These are phyloP conservation scores for Pasiphila rectangulata DNA, from an alignment of 2,888 invertebrate genomes.

Conservation along the genomic window DNA sequence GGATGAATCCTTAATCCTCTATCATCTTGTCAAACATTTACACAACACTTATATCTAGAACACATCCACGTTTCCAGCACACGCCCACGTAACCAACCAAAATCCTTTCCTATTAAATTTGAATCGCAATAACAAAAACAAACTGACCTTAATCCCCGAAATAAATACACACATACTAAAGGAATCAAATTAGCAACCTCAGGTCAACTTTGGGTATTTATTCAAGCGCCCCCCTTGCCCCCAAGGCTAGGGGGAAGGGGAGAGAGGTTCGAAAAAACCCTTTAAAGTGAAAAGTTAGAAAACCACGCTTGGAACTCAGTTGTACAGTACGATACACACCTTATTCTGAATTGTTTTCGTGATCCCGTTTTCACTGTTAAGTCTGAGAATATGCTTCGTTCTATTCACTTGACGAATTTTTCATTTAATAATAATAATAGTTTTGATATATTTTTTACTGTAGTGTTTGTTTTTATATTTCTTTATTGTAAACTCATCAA, in stretches of 20 bases:
- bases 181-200: conserved; percentile 56
- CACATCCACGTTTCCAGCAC: neutral
- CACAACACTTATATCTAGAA: too few relatives aligned
- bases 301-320: conserved; percentile 22
- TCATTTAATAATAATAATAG: too few relatives aligned
- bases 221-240: conserved; percentile 43
- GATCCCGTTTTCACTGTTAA: too few relatives aligned
- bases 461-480: too few relatives aligned
- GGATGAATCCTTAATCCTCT: too few relatives aligned
- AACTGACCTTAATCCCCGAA: conserved; percentile 20
- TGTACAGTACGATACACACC: too few relatives aligned
- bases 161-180: conserved; percentile 32
- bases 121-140: conserved; percentile 9
- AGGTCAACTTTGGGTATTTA: conserved; percentile 52
- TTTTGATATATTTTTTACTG: too few relatives aligned
- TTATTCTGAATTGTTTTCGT: too few relatives aligned
- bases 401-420: too few relatives aligned
- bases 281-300: conserved; percentile 64
- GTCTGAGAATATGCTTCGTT: too few relatives aligned
- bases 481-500: too few relatives aligned
- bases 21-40: too few relatives aligned
- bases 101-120: conserved; percentile 16
- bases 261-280: conserved; percentile 57
- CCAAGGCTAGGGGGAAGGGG: conserved; percentile 21
- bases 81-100: neutral